Evolutionary conservation across 2,797 vertebrate species (phyloP), one percentile per base, ranked within the genome.

Genomic region (Fistularia tabacaria): DNA sequence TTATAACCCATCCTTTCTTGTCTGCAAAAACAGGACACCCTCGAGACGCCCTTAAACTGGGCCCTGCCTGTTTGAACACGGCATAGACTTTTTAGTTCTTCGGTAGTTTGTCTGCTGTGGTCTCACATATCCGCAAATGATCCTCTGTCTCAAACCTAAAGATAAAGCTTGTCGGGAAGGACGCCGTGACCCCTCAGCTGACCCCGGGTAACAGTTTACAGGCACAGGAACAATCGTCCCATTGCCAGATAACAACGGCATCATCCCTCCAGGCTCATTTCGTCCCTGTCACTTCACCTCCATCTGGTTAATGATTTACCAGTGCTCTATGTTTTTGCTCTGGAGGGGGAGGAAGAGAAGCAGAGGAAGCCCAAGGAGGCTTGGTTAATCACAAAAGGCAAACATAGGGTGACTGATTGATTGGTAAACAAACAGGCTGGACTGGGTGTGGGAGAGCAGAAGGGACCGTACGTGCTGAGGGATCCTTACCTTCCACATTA

Each of bases 301-400:
- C 6, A 36, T 73, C 74, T 78, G 79, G 90, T 90, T 91, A 91
- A 91, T 91, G 86, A 90, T 91, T 90, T 77, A 88, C 87, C 58
- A 66, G 54, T 67, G 62, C 69, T 59, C 59, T 51, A 39, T 69
- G 68, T 80, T 76, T 76, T 74, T 62, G 66, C 56, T 57, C 55
- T 51, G 62, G 47, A 60, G 39, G 47, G 49, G 36, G 58, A 66
- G 69, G 44, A 74, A 61, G 61, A 62, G 55, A 14, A 64, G 62
- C 59, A 72, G 62, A 53, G 52, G 58, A 13, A 51, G 64, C 62
- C 59, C 56, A 13, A 69, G 56, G 68, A 83, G 68, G 70, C 57
- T 82, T 83, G 81, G 82, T 85, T 80, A 85, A 84, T 86, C 72
- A 87, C 77, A 74, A 83, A 69, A 73, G 78, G 75, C 73, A 81